These are phyloP conservation scores for Mycteria americana DNA, from an alignment of 2,797 vertebrate genomes.

Conservation along the genomic window DNA sequence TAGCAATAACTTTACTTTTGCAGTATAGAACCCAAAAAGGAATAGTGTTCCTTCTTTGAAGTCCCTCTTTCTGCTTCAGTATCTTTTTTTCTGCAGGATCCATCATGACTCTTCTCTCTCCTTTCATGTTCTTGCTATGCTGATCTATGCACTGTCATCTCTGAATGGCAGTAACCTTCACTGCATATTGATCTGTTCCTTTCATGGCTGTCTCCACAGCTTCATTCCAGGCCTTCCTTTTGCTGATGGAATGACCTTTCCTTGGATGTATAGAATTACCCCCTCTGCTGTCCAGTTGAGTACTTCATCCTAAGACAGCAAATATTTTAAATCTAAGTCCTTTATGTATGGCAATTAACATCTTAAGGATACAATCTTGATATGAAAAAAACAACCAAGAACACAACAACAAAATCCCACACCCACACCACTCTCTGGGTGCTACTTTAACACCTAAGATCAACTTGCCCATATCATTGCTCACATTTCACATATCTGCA, in stretches of 20 bases:
- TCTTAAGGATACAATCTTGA: background rate
- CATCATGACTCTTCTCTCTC: background rate
- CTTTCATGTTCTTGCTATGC: background rate
- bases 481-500: background rate
- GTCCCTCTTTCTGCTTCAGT: background rate
- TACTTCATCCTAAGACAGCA: background rate
- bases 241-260: background rate
- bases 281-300: background rate
- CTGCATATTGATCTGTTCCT: background rate
- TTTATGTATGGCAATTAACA: background rate
- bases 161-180: background rate
- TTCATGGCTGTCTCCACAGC: background rate
- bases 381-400: background rate
- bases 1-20: background rate
- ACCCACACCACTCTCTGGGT: background rate
- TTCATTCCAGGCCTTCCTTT: background rate
- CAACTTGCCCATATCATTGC: fast-evolving
- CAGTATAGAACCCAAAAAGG: background rate
- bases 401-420: background rate
- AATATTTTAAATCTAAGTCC: background rate
- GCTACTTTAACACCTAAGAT: background rate
- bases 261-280: background rate
- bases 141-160: background rate
- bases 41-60: background rate
- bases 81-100: background rate